A percentile compares a stretch with the other conserved stretches of the same genome.
phyloP scores from a whole-genome alignment of 2,113 vertebrate species.

The human (Homo sapiens) region DNA sequence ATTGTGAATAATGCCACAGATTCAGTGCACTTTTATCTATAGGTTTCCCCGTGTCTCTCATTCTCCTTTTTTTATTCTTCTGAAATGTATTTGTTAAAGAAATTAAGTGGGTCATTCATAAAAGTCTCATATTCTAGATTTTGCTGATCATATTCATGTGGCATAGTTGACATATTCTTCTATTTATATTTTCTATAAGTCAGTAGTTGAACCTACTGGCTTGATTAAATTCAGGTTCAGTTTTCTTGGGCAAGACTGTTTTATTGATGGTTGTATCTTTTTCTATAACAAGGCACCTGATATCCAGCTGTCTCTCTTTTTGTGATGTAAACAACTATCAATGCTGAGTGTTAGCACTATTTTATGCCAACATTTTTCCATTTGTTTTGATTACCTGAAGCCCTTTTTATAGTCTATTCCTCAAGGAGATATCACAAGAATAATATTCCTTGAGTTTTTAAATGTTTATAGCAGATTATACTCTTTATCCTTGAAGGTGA shows the following conservation, averaged over 20 bases:
- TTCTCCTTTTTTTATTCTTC: not conserved
- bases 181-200: not conserved
- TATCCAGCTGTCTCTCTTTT: not conserved
- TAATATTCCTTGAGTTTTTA: not conserved
- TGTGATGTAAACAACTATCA: not conserved
- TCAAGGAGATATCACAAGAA: not conserved
- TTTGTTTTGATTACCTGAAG: not conserved
- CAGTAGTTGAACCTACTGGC: not conserved
- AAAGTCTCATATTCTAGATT: not conserved
- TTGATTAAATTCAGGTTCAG: not conserved
- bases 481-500: not conserved
- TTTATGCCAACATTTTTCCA: too few species aligned
- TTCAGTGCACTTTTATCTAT: not conserved
- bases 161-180: not conserved
- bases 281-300: not conserved
- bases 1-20: too few species aligned
- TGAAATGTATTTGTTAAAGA: not conserved
- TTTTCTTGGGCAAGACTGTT: not conserved
- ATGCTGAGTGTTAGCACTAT: not conserved
- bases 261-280: not conserved
- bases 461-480: not conserved
- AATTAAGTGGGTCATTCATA: not conserved
- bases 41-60: fast-evolving
- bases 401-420: not conserved
- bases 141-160: not conserved